Evolutionary conservation across 2,888 invertebrate species (phyloP), one percentile per base, ranked within the genome.

Genomic region (Mythimna albipuncta): DNA sequence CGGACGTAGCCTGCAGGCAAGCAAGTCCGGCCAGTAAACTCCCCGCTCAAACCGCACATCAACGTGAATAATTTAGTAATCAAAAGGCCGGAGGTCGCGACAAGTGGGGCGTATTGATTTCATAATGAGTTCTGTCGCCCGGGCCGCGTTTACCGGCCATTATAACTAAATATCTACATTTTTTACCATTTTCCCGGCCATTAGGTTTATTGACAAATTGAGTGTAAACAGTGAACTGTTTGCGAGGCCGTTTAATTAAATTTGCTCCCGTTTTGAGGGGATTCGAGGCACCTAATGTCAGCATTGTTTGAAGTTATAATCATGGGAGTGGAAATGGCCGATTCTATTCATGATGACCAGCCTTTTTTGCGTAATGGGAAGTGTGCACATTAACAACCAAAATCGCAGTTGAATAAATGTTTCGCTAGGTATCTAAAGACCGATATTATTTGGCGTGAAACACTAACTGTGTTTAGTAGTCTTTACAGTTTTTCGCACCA

Each of bases 1-100:
- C n/a, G 9, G 35, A 26, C 6, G 13, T 4, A 7, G 11, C n/a
- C n/a, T 38, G 38, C n/a, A 59, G n/a, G 7, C 21, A 61, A 41
- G 21, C 21, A 41, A 61, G 61, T 61, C n/a, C 59, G 38, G 41
- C 61, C 13, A 61, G 21, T 21, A 7, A 21, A 21, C 6, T 61
- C 21, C 38, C 21, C 61, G 35, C 16, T 41, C 21, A 67, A 72
- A 62, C n/a, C 44, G 63, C 50, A 57, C 62, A 66, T 68, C 59
- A 63, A 65, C 63, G 68, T 80, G 82, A 80, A 86, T 88, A 83
- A 85, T 82, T 87, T 55, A 85, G 63, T 72, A 76, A 82, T 79
- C 69, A 65, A 73, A 79, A 83, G 86, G 84, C 78, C 87, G 83
- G 81, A 89, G 90, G 89, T 88, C 87, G 88, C 35, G 52, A 62